These are phyloP conservation scores for Macrosoma leucophasiata DNA, from an alignment of 2,888 invertebrate species.

Conservation along the genomic window DNA sequence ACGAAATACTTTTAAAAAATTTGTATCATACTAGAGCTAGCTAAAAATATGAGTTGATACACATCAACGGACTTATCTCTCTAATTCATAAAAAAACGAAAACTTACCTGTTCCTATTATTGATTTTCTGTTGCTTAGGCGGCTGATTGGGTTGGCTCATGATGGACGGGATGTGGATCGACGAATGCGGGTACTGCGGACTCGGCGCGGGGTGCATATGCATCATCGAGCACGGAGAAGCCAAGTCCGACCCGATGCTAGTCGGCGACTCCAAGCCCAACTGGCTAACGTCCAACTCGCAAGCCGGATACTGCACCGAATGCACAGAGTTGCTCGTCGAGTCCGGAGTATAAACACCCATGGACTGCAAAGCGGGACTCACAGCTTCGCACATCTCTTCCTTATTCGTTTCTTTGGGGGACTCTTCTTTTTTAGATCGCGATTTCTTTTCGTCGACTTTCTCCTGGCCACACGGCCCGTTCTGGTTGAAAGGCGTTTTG, in stretches of 20 bases:
- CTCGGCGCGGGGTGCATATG: slow-evolving; percentile 67
- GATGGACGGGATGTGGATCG: slow-evolving; percentile 67
- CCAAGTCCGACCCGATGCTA: slow-evolving; percentile 90
- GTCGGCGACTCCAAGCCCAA: slow-evolving; percentile 92
- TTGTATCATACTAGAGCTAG: too few species aligned
- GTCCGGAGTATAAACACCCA: slow-evolving; percentile 91
- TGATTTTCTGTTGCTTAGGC: slow-evolving; percentile 69
- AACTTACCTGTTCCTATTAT: slow-evolving; percentile 60
- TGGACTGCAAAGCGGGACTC: slow-evolving; percentile 81
- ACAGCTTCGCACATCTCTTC: slow-evolving; percentile 66
- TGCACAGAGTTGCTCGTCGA: slow-evolving; percentile 89
- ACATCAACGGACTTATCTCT: too few species aligned
- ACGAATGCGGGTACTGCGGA: slow-evolving; percentile 77
- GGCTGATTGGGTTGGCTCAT: slow-evolving; percentile 70
- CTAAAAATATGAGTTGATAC: too few species aligned
- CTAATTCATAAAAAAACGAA: slow-evolving; percentile 1
- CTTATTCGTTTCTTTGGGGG: slow-evolving; percentile 52
- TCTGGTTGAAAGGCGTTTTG: slow-evolving; percentile 51
- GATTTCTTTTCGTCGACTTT: slow-evolving; percentile 66
- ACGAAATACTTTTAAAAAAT: not conserved
- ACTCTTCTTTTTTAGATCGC: slow-evolving; percentile 60
- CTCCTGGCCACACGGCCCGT: slow-evolving; percentile 55
- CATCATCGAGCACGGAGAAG: slow-evolving; percentile 86
- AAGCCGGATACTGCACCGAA: slow-evolving; percentile 85
- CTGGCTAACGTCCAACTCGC: slow-evolving; percentile 89